phyloP scores from a whole-genome alignment of 1,140 invertebrate species.

The Aphaenogaster rudis region DNA sequence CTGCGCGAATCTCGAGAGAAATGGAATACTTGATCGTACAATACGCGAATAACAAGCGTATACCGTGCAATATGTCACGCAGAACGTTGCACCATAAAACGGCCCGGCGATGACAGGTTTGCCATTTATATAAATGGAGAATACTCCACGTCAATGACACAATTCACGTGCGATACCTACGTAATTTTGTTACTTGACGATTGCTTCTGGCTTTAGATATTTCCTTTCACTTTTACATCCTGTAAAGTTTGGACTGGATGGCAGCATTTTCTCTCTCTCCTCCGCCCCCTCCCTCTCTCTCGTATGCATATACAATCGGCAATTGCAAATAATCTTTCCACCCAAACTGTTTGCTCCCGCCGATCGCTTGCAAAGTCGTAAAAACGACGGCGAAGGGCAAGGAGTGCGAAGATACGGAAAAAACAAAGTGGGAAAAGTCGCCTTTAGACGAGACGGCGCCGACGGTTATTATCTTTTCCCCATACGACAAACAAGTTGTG shows the following conservation, averaged over 20 bases:
- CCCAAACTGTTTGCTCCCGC: background rate
- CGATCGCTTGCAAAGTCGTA: background rate
- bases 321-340: slow-evolving; percentile 26
- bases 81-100: slow-evolving; percentile 5
- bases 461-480: slow-evolving; percentile 38
- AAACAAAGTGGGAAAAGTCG: slow-evolving; percentile 32
- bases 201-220: background rate
- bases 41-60: background rate
- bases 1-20: slow-evolving; percentile 29
- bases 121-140: slow-evolving; percentile 12
- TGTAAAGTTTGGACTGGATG: slow-evolving; percentile 21
- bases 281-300: no score
- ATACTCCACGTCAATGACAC: slow-evolving; percentile 4
- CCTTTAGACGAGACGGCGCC: slow-evolving; percentile 58
- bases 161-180: slow-evolving; percentile 7
- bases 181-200: slow-evolving; percentile 17
- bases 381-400: background rate
- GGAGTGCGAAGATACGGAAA: slow-evolving; percentile 15
- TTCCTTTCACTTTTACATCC: slow-evolving; percentile 25
- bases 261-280: no score
- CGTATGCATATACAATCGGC: background rate
- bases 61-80: background rate
- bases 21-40: background rate
- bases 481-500: slow-evolving; percentile 51
- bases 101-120: background rate